Percentiles rank a stretch among this genome's conserved stretches.
Evolutionary conservation across 2,113 vertebrate species (phyloP).

Genomic region (Anthoscopus minutus): DNA sequence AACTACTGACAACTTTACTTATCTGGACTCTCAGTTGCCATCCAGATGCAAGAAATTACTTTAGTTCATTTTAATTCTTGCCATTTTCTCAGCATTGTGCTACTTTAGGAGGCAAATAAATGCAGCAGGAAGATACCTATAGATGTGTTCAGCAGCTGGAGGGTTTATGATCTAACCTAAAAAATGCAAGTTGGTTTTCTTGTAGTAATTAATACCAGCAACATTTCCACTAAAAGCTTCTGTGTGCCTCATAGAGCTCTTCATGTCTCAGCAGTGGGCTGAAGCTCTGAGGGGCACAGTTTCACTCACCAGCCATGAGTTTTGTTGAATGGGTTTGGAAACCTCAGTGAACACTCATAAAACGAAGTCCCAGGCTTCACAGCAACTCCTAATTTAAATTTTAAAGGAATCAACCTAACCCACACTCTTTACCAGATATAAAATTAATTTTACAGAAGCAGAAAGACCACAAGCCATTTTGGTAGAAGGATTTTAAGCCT

Average conservation of each 20-base stretch:
- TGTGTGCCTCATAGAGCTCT: conserved; percentile 9
- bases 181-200: conserved; percentile 58
- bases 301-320: conserved; percentile 14
- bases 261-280: conserved; percentile 45
- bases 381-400: neutral
- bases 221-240: conserved; percentile 52
- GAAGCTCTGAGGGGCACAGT: conserved; percentile 37
- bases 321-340: conserved; percentile 35
- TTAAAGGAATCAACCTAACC: neutral
- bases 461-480: neutral
- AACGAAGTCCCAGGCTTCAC: conserved; percentile 6
- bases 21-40: conserved; percentile 46
- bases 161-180: conserved; percentile 48
- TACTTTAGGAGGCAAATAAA: conserved; percentile 38
- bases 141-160: conserved; percentile 56
- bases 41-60: conserved; percentile 38
- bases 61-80: conserved; percentile 40
- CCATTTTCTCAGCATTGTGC: conserved; percentile 43
- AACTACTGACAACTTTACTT: conserved; percentile 1
- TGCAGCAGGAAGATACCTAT: conserved; percentile 39
- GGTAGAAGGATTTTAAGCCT: neutral
- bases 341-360: conserved; percentile 25
- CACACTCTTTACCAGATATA: neutral
- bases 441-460: neutral
- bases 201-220: conserved; percentile 63